Conservation (phyloP, 1,140 invertebrate species). For the Drosophila navojoa region DNA sequence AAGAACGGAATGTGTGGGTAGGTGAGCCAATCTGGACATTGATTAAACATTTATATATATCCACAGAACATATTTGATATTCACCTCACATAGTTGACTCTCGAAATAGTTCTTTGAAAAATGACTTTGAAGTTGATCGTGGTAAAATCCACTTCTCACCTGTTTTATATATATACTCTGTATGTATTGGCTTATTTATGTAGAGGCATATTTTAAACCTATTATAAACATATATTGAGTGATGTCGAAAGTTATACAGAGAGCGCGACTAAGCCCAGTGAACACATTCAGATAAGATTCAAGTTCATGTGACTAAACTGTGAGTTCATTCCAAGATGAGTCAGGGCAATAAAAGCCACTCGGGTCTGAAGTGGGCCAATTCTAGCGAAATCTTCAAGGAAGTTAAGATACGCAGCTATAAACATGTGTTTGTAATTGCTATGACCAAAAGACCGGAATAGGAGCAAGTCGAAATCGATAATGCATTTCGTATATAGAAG, state of each 20-base stretch:
- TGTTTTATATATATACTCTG: too few species aligned
- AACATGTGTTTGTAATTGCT: background rate
- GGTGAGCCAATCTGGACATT: too few species aligned
- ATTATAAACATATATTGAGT: too few species aligned
- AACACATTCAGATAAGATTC: background rate
- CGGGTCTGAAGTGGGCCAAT: background rate
- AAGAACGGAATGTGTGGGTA: background rate
- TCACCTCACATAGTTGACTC: too few species aligned
- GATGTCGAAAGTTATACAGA: background rate
- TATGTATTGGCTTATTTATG: too few species aligned
- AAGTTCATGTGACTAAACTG: background rate
- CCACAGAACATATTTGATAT: too few species aligned
- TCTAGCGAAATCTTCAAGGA: background rate
- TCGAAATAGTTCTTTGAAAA: too few species aligned
- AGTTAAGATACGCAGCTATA: background rate
- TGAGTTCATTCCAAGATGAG: background rate
- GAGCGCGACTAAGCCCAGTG: background rate
- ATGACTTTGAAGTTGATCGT: too few species aligned
- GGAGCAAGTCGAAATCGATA: too few species aligned
- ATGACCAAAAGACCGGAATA: background rate
- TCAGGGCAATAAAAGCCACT: background rate
- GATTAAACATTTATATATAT: too few species aligned
- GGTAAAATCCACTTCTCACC: too few species aligned
- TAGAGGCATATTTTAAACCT: background rate
- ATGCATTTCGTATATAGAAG: too few species aligned